phyloP scores from a whole-genome alignment of 37 sponge, comb jelly and placozoan species.

The Oscarella lobularis region DNA sequence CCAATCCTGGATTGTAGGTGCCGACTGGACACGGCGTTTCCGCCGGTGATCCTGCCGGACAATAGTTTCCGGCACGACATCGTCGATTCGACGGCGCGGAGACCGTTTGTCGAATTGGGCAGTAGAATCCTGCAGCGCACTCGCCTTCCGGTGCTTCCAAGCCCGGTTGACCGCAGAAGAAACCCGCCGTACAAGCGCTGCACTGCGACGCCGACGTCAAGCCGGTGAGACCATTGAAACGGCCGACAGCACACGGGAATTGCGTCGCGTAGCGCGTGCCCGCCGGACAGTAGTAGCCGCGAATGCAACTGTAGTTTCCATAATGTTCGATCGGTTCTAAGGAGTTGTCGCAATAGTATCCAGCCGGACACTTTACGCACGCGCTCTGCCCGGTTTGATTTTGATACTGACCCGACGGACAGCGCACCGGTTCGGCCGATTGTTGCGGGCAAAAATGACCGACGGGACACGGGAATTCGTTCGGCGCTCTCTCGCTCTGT shows the following conservation, averaged over 20 bases:
- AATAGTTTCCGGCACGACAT: slow-evolving; percentile 19
- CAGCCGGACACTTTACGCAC: slow-evolving; percentile 6
- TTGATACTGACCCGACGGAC: slow-evolving; percentile 4
- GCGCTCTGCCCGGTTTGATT: neutral
- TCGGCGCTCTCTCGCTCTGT: neutral
- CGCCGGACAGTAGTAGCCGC: slow-evolving; percentile 18
- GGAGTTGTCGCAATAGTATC: slow-evolving; percentile 3
- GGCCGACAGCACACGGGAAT: slow-evolving; percentile 14
- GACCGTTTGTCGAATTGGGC: slow-evolving; percentile 10
- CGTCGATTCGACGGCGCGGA: neutral
- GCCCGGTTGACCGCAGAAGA: slow-evolving; percentile 13
- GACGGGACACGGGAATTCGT: neutral
- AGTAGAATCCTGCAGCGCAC: slow-evolving; percentile 23
- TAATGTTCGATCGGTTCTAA: neutral
- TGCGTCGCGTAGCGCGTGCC: slow-evolving; percentile 7
- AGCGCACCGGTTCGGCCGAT: neutral
- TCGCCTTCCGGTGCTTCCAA: slow-evolving; percentile 4
- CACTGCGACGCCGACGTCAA: neutral
- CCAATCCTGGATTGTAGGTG: slow-evolving; percentile 13
- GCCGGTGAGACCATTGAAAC: neutral
- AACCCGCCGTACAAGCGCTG: slow-evolving; percentile 17
- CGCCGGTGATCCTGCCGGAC: slow-evolving; percentile 11
- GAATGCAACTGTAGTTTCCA: slow-evolving; percentile 2
- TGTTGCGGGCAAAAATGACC: slow-evolving; percentile 5
- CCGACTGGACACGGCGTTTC: slow-evolving; percentile 21